These are phyloP conservation scores for Etia nguti DNA, from an alignment of 2,113 vertebrate genomes.

Conservation along the genomic window DNA sequence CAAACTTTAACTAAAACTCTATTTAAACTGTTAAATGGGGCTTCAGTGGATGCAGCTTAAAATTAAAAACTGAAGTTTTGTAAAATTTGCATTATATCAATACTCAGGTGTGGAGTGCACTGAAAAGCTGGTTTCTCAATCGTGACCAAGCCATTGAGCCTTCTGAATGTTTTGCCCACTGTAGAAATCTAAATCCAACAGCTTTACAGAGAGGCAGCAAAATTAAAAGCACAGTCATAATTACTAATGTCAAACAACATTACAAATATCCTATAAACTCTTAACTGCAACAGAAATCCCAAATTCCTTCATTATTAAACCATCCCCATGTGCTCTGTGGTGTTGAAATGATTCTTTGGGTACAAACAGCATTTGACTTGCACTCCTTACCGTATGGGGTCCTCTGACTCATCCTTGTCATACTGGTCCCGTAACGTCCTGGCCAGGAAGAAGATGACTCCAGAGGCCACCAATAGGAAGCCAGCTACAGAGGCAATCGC, in stretches of 20 bases:
- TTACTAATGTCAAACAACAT: neutral
- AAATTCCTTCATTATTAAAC: neutral
- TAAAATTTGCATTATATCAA: neutral
- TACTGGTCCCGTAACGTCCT: conserved; percentile 83
- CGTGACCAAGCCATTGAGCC: neutral
- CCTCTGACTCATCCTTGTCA: conserved; percentile 79
- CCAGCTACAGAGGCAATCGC: conserved; percentile 84
- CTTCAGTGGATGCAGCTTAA: neutral
- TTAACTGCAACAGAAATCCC: neutral
- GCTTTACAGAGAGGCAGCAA: neutral
- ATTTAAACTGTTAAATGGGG: neutral
- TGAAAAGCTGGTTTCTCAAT: neutral
- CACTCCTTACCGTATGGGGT: conserved; percentile 79
- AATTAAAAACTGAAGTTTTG: neutral
- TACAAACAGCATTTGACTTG: neutral
- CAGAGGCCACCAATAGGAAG: conserved; percentile 85
- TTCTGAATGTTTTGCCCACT: neutral
- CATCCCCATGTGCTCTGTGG: neutral
- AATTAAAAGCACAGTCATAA: neutral
- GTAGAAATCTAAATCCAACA: neutral
- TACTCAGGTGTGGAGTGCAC: neutral
- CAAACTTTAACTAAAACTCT: neutral
- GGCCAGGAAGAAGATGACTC: conserved; percentile 84
- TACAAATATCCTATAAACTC: neutral
- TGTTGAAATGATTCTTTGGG: neutral